Evolutionary conservation across 1,140 invertebrate species (phyloP).

Genomic region (honey bee (Apis mellifera)): Amel_HAv3.1 CM009941.2:5758501-5759000

Average conservation of each 20-base stretch:
- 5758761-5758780: slow-evolving; percentile 44
- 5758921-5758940: slow-evolving; percentile 13
- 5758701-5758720: background rate
- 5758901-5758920: slow-evolving; percentile 49
- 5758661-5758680: slow-evolving; percentile 1
- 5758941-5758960: background rate
- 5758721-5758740: slow-evolving; percentile 4
- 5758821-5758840: slow-evolving; percentile 63
- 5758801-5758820: slow-evolving; percentile 62
- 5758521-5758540: too few relatives aligned
- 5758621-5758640: background rate
- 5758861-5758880: slow-evolving; percentile 47
- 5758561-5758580: too few relatives aligned
- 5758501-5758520: too few relatives aligned
- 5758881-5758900: slow-evolving; percentile 55
- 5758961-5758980: background rate
- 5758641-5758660: too few relatives aligned
- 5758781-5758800: slow-evolving; percentile 9
- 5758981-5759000: background rate
- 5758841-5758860: slow-evolving; percentile 62
- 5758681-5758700: background rate
- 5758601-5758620: too few relatives aligned
- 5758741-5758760: slow-evolving; percentile 34
- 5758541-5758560: too few relatives aligned
- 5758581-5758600: too few relatives aligned